Evolutionary conservation across 1,140 invertebrate species (phyloP), one percentile per base, ranked within the genome.

Genomic region (Vanessa tameamea): DNA sequence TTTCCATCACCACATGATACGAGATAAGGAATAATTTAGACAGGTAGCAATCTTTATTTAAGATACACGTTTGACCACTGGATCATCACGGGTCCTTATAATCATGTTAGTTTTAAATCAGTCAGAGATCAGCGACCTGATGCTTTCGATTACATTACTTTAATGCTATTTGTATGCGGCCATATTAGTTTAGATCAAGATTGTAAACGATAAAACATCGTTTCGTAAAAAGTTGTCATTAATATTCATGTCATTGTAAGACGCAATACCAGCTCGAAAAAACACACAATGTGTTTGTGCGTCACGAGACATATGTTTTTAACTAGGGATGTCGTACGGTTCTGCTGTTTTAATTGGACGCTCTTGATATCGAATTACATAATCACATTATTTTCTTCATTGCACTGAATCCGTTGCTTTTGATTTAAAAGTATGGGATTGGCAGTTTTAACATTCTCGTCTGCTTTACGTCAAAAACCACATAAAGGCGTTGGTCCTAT

Each of bases 161-260:
- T 72, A 61, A 72, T 72, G 26, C 51, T 72, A 64, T 75, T 69
- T 70, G 67, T 75, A 65, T 65, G 61, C 47, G 59, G 63, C 63
- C 37, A 69, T 59, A 75, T 75, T 69, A 69, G 73, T 67, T 59
- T 37, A 61, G 71, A 73, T 66, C 61, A 59, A 71, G 70, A 72
- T 72, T 51, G 70, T 72, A 47, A 65, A 65, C 70, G 70, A 72
- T 74, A 74, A 74, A 74, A 74, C 66, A 64, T 57, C 66, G 47
- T 66, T 61, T 76, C 70, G 65, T 79, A 78, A 82, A 78, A 78
- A 80, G 47, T 74, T 72, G 66, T 65, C 79, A 80, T 83, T 81
- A 75, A 78, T 78, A 83, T 83, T 79, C 81, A 77, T 70, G 64
- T 55, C 78, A 74, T 73, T 65, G 68, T 69, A 47, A 81, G 73